Evolutionary conservation across 2,888 invertebrate genomes (phyloP).

Genomic region (Volucella bombylans): DNA sequence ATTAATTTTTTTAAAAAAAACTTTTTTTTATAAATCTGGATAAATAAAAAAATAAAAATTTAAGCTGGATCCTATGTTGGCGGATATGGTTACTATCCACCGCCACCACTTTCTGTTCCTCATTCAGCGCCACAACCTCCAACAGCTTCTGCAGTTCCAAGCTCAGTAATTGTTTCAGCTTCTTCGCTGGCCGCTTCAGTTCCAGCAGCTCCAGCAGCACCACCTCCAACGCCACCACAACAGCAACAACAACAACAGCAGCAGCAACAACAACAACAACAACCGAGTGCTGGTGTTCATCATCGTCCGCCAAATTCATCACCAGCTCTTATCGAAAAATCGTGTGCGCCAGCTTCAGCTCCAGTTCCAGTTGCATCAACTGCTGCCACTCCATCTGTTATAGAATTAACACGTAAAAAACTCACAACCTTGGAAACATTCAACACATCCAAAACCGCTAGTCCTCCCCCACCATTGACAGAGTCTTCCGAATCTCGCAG

Average conservation of each 20-base stretch:
- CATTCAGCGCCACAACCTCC: constrained; percentile 75
- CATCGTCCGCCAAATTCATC: constrained; percentile 75
- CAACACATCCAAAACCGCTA: constrained; percentile 75
- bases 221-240: constrained; percentile 70
- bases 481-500: constrained; percentile 77
- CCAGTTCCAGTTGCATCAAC: constrained; percentile 77
- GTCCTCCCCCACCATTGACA: constrained; percentile 75
- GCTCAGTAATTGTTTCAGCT: constrained; percentile 75
- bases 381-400: constrained; percentile 77
- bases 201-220: constrained; percentile 57
- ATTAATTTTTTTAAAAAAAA: not conserved
- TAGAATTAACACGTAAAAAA: constrained; percentile 78
- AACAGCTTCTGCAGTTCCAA: constrained; percentile 76
- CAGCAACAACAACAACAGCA: constrained; percentile 76
- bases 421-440: constrained; percentile 81
- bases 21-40: not conserved
- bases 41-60: constrained; percentile 15
- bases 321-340: constrained; percentile 72
- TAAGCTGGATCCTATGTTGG: constrained; percentile 68
- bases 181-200: constrained; percentile 75
- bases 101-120: constrained; percentile 78
- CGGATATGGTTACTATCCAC: constrained; percentile 80
- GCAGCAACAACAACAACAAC: constrained; percentile 77
- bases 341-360: constrained; percentile 71
- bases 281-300: constrained; percentile 76